Conservation (phyloP, 2,888 invertebrate species). For the Limnephilus rhombicus region DNA sequence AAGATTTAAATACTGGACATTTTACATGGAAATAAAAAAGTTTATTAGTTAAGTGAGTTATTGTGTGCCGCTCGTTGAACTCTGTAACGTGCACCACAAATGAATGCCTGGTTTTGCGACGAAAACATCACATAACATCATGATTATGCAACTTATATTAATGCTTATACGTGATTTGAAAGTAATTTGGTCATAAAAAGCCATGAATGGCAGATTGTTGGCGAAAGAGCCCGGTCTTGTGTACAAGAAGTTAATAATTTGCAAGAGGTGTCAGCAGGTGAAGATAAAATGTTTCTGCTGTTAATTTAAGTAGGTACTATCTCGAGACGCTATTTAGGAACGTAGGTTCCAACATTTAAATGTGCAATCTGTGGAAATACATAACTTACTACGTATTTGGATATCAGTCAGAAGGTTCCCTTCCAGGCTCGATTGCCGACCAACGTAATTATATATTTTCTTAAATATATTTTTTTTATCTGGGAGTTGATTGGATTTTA, state of each 20-base stretch:
- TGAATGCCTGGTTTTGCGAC: neutral
- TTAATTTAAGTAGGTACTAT: neutral
- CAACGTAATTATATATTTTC: too few relatives aligned
- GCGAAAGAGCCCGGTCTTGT: neutral
- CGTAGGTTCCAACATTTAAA: neutral
- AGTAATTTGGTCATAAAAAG: slow-evolving; percentile 28
- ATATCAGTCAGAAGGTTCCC: too few relatives aligned
- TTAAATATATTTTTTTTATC: too few relatives aligned
- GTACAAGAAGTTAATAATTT: neutral
- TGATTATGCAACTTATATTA: slow-evolving; percentile 25
- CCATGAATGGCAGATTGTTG: neutral
- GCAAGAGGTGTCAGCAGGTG: neutral
- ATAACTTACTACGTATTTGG: too few relatives aligned
- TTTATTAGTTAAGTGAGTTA: slow-evolving; percentile 31
- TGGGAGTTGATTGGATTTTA: too few relatives aligned
- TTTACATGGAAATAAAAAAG: neutral
- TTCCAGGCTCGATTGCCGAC: too few relatives aligned
- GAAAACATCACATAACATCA: slow-evolving; percentile 20
- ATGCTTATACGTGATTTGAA: slow-evolving; percentile 14
- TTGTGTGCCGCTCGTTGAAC: slow-evolving; percentile 22
- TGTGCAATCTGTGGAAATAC: neutral
- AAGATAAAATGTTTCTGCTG: neutral
- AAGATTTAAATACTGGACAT: neutral
- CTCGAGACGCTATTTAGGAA: neutral
- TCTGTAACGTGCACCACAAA: slow-evolving; percentile 20